phyloP scores from a whole-genome alignment of 2,113 vertebrate species.

The Stigmatopora argus region DNA sequence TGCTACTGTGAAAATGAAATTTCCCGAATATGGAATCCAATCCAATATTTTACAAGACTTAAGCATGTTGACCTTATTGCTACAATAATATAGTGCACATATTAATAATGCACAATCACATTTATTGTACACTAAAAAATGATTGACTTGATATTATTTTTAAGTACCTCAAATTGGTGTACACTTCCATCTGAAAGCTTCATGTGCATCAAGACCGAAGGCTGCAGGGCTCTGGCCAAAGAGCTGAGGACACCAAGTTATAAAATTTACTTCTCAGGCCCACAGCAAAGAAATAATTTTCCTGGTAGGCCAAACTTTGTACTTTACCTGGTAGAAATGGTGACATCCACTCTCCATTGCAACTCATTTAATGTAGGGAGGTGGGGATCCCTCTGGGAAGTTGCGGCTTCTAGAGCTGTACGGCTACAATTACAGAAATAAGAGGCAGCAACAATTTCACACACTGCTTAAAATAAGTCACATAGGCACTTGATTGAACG shows the following conservation, averaged over 20 bases:
- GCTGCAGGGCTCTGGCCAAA: conserved; percentile 84
- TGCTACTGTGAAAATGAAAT: too few species aligned
- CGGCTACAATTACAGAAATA: conserved; percentile 62
- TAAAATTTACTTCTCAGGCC: neutral
- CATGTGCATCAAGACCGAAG: conserved; percentile 87
- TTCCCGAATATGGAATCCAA: too few species aligned
- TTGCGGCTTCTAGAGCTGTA: conserved; percentile 59
- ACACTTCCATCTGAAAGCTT: conserved; percentile 81
- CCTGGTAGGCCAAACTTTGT: neutral
- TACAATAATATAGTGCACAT: neutral
- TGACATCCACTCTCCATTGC: conserved; percentile 91
- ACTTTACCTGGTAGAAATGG: conserved; percentile 88
- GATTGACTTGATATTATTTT: too few species aligned
- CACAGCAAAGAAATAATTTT: neutral
- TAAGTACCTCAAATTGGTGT: conserved; percentile 78
- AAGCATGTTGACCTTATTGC: neutral
- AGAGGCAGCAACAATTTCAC: neutral
- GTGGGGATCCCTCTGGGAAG: conserved; percentile 60
- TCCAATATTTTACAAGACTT: too few species aligned
- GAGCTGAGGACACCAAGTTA: conserved; percentile 59
- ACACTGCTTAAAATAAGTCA: neutral
- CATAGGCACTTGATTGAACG: too few species aligned
- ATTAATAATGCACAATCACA: neutral
- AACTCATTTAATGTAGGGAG: conserved; percentile 75
- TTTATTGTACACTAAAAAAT: too few species aligned